A percentile compares a stretch with the other conserved stretches of the same genome.
These are phyloP conservation scores for Ips nitidus DNA, from an alignment of 1,140 invertebrate genomes.

Conservation along the genomic window DNA sequence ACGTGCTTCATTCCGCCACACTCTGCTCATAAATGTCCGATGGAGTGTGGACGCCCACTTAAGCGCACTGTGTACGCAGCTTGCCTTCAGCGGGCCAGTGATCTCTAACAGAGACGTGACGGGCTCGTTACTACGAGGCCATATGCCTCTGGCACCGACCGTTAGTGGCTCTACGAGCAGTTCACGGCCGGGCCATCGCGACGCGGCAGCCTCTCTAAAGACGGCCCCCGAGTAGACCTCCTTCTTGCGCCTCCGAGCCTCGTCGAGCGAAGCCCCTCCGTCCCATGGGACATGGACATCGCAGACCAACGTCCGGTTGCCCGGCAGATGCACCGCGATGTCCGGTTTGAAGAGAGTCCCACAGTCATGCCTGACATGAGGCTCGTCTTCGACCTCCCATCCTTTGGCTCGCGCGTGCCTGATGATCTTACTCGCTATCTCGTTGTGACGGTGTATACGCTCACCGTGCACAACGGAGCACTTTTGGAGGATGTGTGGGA, in stretches of 20 bases:
- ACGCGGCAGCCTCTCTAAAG: background rate
- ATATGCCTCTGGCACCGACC: background rate
- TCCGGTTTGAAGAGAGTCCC: background rate
- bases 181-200: background rate
- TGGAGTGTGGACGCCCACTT: too few relatives aligned
- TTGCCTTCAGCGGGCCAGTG: too few relatives aligned
- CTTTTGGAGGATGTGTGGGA: constrained; percentile 35
- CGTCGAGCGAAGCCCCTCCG: too few relatives aligned
- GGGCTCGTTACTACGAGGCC: too few relatives aligned
- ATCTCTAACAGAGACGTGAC: too few relatives aligned
- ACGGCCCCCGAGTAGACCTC: background rate
- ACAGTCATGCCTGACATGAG: constrained; percentile 8
- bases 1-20: background rate
- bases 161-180: background rate
- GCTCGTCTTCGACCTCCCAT: constrained; percentile 14
- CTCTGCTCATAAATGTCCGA: too few relatives aligned
- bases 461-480: constrained; percentile 29
- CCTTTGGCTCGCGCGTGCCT: background rate
- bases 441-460: constrained; percentile 34
- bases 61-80: too few relatives aligned
- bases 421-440: constrained; percentile 12
- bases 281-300: background rate
- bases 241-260: background rate
- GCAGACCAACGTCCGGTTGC: background rate
- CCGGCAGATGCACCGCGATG: background rate